phyloP scores from a whole-genome alignment of 2,113 vertebrate species.

The Colossoma macropomum region DNA sequence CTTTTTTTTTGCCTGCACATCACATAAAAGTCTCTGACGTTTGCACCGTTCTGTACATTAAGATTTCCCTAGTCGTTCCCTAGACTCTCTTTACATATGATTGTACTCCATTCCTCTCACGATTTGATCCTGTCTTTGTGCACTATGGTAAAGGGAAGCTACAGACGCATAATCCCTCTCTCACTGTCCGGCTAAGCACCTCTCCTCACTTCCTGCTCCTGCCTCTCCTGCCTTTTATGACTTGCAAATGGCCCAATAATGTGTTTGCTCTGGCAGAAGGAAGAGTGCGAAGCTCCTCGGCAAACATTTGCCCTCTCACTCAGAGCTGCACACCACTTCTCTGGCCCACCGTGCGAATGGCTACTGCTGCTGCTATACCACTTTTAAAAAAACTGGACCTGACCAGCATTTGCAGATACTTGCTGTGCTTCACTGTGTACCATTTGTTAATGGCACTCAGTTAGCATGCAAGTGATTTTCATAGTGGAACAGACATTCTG shows the following conservation, averaged over 20 bases:
- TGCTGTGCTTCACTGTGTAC: background rate
- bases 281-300: conserved; percentile 73
- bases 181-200: conserved; percentile 72
- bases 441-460: background rate
- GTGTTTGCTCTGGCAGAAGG: conserved; percentile 76
- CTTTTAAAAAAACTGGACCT: conserved; percentile 18
- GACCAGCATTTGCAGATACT: conserved; percentile 15
- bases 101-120: conserved; percentile 64
- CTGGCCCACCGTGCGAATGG: conserved; percentile 67
- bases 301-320: conserved; percentile 82
- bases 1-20: too few species aligned
- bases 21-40: too few species aligned
- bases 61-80: background rate
- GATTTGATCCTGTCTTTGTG: conserved; percentile 70
- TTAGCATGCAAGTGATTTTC: background rate
- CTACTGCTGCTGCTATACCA: conserved; percentile 50
- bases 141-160: conserved; percentile 67
- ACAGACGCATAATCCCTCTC: conserved; percentile 75
- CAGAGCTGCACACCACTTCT: conserved; percentile 66
- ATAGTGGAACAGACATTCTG: background rate
- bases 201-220: conserved; percentile 73
- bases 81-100: conserved; percentile 11
- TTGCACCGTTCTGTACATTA: too few species aligned
- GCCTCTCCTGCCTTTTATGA: conserved; percentile 59
- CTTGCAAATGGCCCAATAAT: conserved; percentile 83